phyloP scores from a whole-genome alignment of 2,888 invertebrate species.

The Mamestra brassicae region DNA sequence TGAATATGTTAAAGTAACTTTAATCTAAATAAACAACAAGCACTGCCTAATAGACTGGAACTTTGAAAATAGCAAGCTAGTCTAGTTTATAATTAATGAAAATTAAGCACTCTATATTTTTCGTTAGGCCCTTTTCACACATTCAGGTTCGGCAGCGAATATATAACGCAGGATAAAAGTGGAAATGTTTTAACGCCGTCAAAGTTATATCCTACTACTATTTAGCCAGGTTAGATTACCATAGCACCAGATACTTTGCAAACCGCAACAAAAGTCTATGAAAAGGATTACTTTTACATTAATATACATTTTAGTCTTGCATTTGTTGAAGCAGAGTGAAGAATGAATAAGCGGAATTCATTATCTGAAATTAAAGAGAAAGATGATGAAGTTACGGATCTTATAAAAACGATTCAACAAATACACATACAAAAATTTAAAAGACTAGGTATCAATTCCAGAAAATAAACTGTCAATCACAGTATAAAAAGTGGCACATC shows the following conservation, averaged over 20 bases:
- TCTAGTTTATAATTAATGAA: slow-evolving; percentile 10
- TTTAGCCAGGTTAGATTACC: neutral
- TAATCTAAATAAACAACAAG: slow-evolving; percentile 32
- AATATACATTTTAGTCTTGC: slow-evolving; percentile 65
- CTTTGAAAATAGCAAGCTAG: slow-evolving; percentile 9
- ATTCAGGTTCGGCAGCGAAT: neutral
- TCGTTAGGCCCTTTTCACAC: neutral
- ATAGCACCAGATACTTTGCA: too few species aligned
- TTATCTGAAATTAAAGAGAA: slow-evolving; percentile 78
- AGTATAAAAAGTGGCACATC: too few species aligned
- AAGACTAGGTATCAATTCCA: too few species aligned
- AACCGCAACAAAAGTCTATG: neutral
- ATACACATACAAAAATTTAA: too few species aligned
- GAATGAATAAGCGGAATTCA: slow-evolving; percentile 83
- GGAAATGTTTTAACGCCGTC: neutral
- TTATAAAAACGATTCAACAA: neutral
- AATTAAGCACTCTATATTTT: slow-evolving; percentile 6
- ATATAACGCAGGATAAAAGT: neutral
- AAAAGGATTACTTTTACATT: neutral
- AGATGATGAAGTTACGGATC: neutral
- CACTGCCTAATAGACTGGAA: slow-evolving; percentile 16
- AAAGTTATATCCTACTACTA: neutral
- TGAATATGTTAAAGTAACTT: slow-evolving; percentile 31
- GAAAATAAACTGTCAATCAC: too few species aligned
- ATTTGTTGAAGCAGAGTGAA: slow-evolving; percentile 80